These are phyloP conservation scores for Nematolebias whitei DNA, from an alignment of 2,113 vertebrate species.

Conservation along the genomic window DNA sequence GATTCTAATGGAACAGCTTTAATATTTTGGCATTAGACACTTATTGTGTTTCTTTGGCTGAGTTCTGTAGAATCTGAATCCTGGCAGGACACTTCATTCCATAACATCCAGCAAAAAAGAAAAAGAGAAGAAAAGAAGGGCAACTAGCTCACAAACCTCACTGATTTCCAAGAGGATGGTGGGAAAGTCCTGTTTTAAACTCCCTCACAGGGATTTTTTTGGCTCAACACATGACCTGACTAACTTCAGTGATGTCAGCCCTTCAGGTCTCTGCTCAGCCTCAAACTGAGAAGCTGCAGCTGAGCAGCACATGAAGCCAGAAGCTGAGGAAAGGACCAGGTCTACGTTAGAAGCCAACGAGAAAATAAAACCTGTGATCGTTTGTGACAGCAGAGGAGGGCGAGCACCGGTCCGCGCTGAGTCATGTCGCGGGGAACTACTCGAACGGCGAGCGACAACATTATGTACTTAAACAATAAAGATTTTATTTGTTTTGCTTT, in stretches of 20 bases:
- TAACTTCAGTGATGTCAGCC: slow-evolving; percentile 47
- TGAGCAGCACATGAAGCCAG: slow-evolving; percentile 45
- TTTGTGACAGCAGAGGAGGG: slow-evolving; percentile 26
- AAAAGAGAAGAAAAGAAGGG: background rate
- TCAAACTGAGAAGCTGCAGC: slow-evolving; percentile 45
- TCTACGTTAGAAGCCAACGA: slow-evolving; percentile 38
- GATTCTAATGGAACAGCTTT: background rate
- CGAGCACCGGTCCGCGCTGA: no score
- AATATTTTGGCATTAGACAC: slow-evolving; percentile 10
- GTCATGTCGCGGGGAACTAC: no score
- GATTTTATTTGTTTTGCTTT: no score
- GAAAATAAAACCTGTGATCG: slow-evolving; percentile 16
- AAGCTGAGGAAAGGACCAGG: slow-evolving; percentile 30
- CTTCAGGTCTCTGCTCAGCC: slow-evolving; percentile 38
- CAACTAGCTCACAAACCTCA: slow-evolving; percentile 19
- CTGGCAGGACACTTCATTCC: background rate
- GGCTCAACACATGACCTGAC: slow-evolving; percentile 33
- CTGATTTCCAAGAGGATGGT: slow-evolving; percentile 30
- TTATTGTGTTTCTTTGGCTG: background rate
- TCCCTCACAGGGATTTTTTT: slow-evolving; percentile 33
- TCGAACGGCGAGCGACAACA: no score
- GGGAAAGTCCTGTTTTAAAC: slow-evolving; percentile 19
- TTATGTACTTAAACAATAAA: no score
- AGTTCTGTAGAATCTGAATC: background rate
- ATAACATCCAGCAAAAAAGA: background rate